A percentile compares a stretch with the other conserved stretches of the same genome.
Conservation (phyloP, 2,797 vertebrate species). For the Petrocephalus schoutedeni region DNA sequence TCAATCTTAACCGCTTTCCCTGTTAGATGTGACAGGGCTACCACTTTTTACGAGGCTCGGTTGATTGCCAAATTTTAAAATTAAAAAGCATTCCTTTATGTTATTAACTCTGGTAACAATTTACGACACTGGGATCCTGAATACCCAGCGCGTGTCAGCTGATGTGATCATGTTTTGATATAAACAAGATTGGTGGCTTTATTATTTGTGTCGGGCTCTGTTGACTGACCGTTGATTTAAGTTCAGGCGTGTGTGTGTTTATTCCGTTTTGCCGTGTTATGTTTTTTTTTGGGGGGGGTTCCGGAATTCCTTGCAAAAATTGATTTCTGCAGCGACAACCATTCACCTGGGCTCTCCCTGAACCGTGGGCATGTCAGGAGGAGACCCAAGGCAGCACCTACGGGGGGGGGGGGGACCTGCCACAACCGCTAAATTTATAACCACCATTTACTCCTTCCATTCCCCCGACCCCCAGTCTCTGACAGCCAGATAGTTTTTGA, state of each 20-base stretch:
- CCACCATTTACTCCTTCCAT: constrained; percentile 29
- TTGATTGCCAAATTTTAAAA: constrained; percentile 86
- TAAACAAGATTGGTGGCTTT: constrained; percentile 88
- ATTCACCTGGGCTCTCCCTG: constrained; percentile 58
- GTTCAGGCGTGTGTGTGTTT: constrained; percentile 36
- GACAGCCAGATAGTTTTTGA: constrained; percentile 71
- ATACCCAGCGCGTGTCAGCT: constrained; percentile 82
- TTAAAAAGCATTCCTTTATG: constrained; percentile 86
- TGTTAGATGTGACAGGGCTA: constrained; percentile 57
- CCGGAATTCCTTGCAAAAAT: constrained; percentile 65
- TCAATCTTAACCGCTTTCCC: constrained; percentile 69
- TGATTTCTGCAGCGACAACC: constrained; percentile 70
- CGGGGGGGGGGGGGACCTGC: constrained; percentile 56
- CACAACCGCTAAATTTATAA: constrained; percentile 61
- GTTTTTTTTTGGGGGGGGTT: constrained; percentile 47
- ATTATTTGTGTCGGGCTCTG: constrained; percentile 57
- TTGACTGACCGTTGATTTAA: constrained; percentile 61
- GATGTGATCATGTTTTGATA: constrained; percentile 89
- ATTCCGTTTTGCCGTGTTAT: constrained; percentile 39
- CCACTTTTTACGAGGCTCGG: constrained; percentile 73
- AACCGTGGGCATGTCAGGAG: constrained; percentile 69
- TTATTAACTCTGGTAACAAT: constrained; percentile 80
- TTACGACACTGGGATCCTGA: constrained; percentile 77
- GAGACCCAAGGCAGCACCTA: constrained; percentile 69
- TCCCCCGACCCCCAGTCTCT: constrained; percentile 32